Conservation (phyloP, 2,113 vertebrate species). For the Poeciliopsis occidentalis region DNA sequence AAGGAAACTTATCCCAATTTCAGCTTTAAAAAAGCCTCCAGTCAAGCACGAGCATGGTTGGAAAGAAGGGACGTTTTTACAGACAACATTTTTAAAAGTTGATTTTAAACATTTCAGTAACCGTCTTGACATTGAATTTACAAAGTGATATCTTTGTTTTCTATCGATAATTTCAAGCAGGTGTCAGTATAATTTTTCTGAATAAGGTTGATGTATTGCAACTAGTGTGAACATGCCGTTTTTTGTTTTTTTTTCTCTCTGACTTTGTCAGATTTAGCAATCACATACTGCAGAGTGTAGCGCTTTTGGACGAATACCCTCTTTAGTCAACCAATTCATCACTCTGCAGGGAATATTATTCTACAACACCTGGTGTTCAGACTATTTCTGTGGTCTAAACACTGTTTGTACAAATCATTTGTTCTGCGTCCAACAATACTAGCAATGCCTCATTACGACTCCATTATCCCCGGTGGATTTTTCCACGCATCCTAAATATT, state of each 20-base stretch:
- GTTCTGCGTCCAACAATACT: slow-evolving; percentile 70
- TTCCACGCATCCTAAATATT: slow-evolving; percentile 28
- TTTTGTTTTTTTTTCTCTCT: slow-evolving; percentile 21
- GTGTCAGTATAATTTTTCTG: slow-evolving; percentile 28
- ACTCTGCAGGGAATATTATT: slow-evolving; percentile 84
- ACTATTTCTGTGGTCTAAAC: slow-evolving; percentile 79
- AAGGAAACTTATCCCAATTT: slow-evolving; percentile 45
- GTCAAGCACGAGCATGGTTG: no score
- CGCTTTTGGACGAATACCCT: slow-evolving; percentile 82
- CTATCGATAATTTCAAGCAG: slow-evolving; percentile 16
- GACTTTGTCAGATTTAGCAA: slow-evolving; percentile 70
- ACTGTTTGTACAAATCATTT: slow-evolving; percentile 74
- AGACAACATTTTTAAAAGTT: slow-evolving; percentile 4
- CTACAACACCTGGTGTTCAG: slow-evolving; percentile 83
- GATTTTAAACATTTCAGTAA: neutral
- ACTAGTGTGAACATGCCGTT: slow-evolving; percentile 42
- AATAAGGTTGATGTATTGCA: slow-evolving; percentile 31
- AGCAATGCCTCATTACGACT: slow-evolving; percentile 57
- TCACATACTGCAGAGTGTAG: slow-evolving; percentile 74
- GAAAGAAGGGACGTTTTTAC: neutral
- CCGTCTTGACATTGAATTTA: slow-evolving; percentile 4
- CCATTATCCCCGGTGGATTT: slow-evolving; percentile 56
- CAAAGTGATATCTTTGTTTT: slow-evolving; percentile 2
- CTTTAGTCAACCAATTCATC: slow-evolving; percentile 85
- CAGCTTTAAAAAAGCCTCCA: neutral